Evolutionary conservation across 1,140 invertebrate genomes (phyloP), one percentile per base, ranked within the genome.

Genomic region (Panagrolaimus sp.): DNA sequence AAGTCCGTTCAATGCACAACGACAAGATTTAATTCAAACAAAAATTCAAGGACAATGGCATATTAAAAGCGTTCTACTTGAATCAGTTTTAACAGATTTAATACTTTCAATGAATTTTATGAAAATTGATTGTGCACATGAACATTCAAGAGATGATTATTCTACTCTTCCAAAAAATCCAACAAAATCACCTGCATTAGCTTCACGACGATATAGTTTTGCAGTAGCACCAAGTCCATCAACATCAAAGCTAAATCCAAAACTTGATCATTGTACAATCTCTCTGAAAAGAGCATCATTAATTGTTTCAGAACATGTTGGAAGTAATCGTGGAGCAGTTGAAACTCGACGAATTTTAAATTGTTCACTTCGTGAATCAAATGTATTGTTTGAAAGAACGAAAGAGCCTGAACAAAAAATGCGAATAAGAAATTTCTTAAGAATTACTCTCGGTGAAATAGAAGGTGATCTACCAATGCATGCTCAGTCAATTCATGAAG

Each of bases 391-490:
- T 16, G 57, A 68, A 42, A 31, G 57, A 63, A 27, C 20, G 20
- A 57, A 23, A 27, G 20, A 20, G 4, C 11, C 11, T 11, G 53
- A 67, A n/a, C 48, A 57, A 27, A 16, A 45, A 9, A 14, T 57
- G 7, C n/a, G 44, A 68, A 44, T 16, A 20, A 16, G 65, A 16
- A 66, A 66, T 57, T 11, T 57, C 9, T n/a, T 71, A 0, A 14
- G 20, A 20, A 25, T 71, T 27, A 44, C 66, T 5, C 63, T 78
- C 11, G 76, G 74, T n/a, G 71, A 70, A 14, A 65, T 79, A 9
- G 73, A 79, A 31, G 75, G 76, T n/a, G 76, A 75, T 31, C 70
- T 80, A 46, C 78, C 78, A 23, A 80, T 82, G 80, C 71, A 75
- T 45, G 78, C 78, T 13, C 69, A 78, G 65, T 77, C 70, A 2